phyloP scores from a whole-genome alignment of 2,888 invertebrate genomes.

The Callosobruchus maculatus region DNA sequence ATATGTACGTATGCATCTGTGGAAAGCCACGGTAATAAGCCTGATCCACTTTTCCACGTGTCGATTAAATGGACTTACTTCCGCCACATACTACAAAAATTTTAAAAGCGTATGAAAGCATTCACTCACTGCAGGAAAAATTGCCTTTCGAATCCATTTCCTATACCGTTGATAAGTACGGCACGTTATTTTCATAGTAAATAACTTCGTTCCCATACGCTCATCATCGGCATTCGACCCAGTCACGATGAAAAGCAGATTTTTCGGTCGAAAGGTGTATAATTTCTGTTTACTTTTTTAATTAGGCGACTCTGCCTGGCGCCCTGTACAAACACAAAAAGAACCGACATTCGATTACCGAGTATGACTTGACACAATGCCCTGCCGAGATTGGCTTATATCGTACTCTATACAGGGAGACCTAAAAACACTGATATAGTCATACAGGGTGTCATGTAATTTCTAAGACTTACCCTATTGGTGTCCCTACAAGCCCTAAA shows the following conservation, averaged over 20 bases:
- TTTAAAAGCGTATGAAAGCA: background rate
- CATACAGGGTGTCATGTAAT: too few species aligned
- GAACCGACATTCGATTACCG: slow-evolving; percentile 10
- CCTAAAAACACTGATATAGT: too few species aligned
- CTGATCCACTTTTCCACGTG: background rate
- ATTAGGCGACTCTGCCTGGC: slow-evolving; percentile 21
- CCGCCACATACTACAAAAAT: background rate
- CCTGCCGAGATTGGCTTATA: background rate
- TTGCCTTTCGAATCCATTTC: background rate
- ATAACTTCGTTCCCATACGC: background rate
- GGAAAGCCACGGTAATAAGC: background rate
- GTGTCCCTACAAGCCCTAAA: too few species aligned
- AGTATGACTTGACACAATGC: slow-evolving; percentile 10
- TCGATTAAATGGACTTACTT: background rate
- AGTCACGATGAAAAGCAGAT: background rate
- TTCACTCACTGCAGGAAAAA: background rate
- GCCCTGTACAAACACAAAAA: slow-evolving; percentile 11
- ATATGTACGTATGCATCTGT: background rate
- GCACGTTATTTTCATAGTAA: background rate
- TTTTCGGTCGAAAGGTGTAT: background rate
- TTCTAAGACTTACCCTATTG: too few species aligned
- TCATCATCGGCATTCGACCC: background rate
- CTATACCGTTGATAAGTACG: background rate
- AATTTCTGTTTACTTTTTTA: slow-evolving; percentile 14
- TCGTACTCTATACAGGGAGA: background rate